Percentiles rank a stretch among this genome's conserved stretches.
Conservation (phyloP, 1,140 invertebrate genomes). For the Calycopis cecrops region DNA sequence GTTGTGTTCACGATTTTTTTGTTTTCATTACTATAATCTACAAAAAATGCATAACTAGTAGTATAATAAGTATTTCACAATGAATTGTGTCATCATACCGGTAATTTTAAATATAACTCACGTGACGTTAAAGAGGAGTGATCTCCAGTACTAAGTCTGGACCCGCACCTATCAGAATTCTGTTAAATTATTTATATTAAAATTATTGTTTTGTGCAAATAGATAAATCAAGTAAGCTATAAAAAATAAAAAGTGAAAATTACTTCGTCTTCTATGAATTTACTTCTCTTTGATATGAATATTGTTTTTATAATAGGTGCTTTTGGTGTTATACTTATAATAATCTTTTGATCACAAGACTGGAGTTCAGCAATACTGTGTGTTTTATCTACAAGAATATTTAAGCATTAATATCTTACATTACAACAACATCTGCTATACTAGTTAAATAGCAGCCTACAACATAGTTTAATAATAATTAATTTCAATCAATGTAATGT, state of each 20-base stretch:
- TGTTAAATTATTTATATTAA: constrained; percentile 27
- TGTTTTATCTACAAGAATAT: constrained; percentile 13
- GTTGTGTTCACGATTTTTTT: constrained; percentile 29
- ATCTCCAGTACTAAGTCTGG: constrained; percentile 52
- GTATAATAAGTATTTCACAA: not conserved
- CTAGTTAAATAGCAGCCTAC: too few relatives aligned
- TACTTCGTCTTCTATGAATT: constrained; percentile 46
- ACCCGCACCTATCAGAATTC: constrained; percentile 45
- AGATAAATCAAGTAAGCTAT: not conserved
- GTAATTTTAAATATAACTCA: constrained; percentile 32
- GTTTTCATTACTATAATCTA: constrained; percentile 42
- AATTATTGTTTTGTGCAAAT: not conserved
- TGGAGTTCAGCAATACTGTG: not conserved
- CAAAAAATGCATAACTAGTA: constrained; percentile 15
- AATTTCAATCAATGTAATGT: too few relatives aligned
- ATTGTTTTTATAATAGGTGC: constrained; percentile 55
- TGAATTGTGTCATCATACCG: not conserved
- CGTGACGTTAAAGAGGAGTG: constrained; percentile 51
- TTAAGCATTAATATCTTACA: not conserved
- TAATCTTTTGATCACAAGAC: constrained; percentile 38
- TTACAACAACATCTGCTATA: too few relatives aligned
- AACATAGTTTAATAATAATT: too few relatives aligned
- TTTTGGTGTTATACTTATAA: constrained; percentile 52
- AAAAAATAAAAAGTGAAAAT: constrained; percentile 12
- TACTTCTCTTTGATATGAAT: constrained; percentile 53